These are phyloP conservation scores for Heliothis virescens DNA, from an alignment of 1,140 invertebrate species.

Conservation along the genomic window DNA sequence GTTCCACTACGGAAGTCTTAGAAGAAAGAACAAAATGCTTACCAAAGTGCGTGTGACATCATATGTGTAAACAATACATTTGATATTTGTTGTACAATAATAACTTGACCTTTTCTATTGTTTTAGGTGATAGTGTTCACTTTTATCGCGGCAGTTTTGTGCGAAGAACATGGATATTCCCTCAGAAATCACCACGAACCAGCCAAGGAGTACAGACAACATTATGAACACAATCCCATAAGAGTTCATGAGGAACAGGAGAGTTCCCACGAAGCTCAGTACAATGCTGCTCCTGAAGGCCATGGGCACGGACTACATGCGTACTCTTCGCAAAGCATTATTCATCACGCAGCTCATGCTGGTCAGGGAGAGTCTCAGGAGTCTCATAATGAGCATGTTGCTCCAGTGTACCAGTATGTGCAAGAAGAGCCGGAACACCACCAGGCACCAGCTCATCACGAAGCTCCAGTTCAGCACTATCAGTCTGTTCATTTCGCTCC, in stretches of 20 bases:
- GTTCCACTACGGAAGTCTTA: conserved; percentile 81
- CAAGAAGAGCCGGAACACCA: conserved; percentile 60
- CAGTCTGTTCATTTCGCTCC: conserved; percentile 64
- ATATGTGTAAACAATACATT: conserved; percentile 42
- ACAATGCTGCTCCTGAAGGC: conserved; percentile 35
- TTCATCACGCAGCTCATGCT: conserved; percentile 61
- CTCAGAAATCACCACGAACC: conserved; percentile 67
- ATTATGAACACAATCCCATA: conserved; percentile 35
- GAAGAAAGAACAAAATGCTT: conserved; percentile 82
- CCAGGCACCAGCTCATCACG: conserved; percentile 54
- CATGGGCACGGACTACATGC: conserved; percentile 58
- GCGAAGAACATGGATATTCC: conserved; percentile 70
- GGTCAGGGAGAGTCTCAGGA: conserved; percentile 67
- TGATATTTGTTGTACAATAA: conserved; percentile 4
- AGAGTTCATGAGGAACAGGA: conserved; percentile 31
- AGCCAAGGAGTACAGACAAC: conserved; percentile 68
- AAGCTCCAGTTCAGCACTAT: conserved; percentile 58
- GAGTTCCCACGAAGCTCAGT: conserved; percentile 20
- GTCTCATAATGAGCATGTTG: conserved; percentile 61
- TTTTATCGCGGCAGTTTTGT: conserved; percentile 59
- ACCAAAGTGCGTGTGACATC: conserved; percentile 72
- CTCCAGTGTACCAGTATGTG: conserved; percentile 61
- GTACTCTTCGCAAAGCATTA: conserved; percentile 66
- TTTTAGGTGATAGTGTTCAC: conserved; percentile 74
- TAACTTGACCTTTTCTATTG: conserved; percentile 34